phyloP scores from a whole-genome alignment of 37 sponge, comb jelly and placozoan species.

The Amphimedon queenslandica region DNA sequence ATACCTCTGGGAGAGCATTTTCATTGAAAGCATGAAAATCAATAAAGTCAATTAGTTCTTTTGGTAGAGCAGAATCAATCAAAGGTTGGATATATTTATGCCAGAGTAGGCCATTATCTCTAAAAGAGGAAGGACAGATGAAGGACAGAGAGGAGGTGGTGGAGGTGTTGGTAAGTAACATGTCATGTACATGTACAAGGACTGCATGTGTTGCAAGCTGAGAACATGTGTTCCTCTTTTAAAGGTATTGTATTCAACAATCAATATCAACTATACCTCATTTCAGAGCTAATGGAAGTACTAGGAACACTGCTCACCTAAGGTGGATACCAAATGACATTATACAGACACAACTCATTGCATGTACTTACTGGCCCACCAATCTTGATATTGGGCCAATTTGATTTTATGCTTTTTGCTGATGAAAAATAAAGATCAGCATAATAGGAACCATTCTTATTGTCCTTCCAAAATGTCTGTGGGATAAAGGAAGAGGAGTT shows the following conservation, averaged over 20 bases:
- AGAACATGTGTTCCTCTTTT: no score
- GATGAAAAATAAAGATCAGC: conserved; percentile 16
- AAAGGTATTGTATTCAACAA: no score
- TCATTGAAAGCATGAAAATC: conserved; percentile 28
- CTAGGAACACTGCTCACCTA: not conserved
- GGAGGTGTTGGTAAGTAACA: no score
- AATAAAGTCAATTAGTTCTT: conserved; percentile 21
- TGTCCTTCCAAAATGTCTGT: conserved; percentile 12
- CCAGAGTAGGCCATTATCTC: conserved; percentile 14
- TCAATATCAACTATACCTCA: no score
- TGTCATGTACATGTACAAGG: no score
- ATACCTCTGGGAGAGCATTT: conserved; percentile 15
- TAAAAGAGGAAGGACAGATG: no score
- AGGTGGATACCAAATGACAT: not conserved
- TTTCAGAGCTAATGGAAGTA: no score
- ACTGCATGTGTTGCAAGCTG: no score
- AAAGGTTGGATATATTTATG: conserved; percentile 14
- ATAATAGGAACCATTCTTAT: conserved; percentile 31
- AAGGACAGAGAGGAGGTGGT: no score
- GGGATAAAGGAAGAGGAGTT: not conserved
- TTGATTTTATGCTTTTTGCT: conserved; percentile 20
- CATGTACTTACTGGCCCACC: conserved; percentile 37
- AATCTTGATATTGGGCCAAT: conserved; percentile 7
- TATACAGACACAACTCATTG: not conserved
- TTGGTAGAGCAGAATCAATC: conserved; percentile 18